Evolutionary conservation across 2,797 vertebrate species (phyloP).

Genomic region (Rallus crepitans): DNA sequence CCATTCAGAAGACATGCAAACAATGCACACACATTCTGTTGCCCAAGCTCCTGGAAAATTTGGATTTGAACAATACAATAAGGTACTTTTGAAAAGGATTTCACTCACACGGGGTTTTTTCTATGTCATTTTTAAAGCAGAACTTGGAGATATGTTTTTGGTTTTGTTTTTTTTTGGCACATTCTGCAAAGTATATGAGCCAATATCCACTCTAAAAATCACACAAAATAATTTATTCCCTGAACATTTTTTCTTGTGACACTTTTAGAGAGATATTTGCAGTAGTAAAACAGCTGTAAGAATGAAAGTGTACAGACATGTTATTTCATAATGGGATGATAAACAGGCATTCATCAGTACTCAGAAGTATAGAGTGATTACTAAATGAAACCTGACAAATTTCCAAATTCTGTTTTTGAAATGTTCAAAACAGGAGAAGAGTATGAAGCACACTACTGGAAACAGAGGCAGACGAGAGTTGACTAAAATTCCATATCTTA

Average conservation of each 20-base stretch:
- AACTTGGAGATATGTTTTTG: not conserved
- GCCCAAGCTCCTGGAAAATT: not conserved
- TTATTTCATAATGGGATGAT: slow-evolving; percentile 31
- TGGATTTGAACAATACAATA: not conserved
- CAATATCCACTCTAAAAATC: not conserved
- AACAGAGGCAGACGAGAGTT: not conserved
- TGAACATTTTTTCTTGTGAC: slow-evolving; percentile 19
- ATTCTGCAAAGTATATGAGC: not conserved
- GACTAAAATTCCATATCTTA: not conserved
- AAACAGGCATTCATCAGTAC: slow-evolving; percentile 20
- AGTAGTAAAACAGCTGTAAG: slow-evolving; percentile 4
- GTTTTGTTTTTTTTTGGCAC: not conserved
- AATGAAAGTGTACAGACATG: not conserved
- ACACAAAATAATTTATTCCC: not conserved
- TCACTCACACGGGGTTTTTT: not conserved
- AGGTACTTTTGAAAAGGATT: not conserved
- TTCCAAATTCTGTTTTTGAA: slow-evolving; percentile 26
- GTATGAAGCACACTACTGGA: not conserved
- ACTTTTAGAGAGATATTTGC: not conserved
- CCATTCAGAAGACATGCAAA: not conserved
- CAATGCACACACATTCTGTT: not conserved
- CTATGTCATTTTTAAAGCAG: not conserved
- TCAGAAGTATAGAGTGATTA: not conserved
- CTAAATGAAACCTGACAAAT: slow-evolving; percentile 15
- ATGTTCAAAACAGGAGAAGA: not conserved